phyloP scores from a whole-genome alignment of 2,797 vertebrate species.

The Alosa sapidissima region DNA sequence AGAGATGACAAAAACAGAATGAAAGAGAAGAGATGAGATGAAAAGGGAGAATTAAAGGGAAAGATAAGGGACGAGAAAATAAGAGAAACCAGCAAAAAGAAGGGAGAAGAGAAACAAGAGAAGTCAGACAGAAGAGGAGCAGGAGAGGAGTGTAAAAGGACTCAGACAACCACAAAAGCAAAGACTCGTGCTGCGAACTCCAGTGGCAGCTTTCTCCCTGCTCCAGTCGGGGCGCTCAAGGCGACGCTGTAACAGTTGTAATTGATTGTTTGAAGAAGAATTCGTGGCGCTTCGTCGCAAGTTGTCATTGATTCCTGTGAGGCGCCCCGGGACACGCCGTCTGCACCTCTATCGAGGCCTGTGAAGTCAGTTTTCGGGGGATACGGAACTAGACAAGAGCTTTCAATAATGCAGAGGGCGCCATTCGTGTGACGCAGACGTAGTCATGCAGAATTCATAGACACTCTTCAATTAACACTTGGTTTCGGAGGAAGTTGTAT shows the following conservation, averaged over 20 bases:
- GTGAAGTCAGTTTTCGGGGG: not conserved
- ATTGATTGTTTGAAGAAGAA: conserved; percentile 24
- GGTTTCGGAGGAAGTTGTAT: not conserved
- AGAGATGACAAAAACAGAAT: not conserved
- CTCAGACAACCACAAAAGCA: not conserved
- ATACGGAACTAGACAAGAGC: not conserved
- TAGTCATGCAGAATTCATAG: conserved; percentile 3
- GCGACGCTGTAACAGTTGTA: conserved; percentile 5
- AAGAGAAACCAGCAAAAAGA: not conserved
- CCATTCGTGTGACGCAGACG: not conserved
- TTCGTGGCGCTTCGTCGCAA: not conserved
- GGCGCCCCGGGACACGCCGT: not conserved
- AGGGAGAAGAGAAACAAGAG: not conserved
- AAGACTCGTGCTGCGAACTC: not conserved
- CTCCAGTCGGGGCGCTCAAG: not conserved
- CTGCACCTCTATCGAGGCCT: not conserved
- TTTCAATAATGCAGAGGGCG: not conserved
- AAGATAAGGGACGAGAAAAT: not conserved
- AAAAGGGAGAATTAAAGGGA: not conserved
- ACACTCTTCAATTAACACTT: conserved; percentile 12
- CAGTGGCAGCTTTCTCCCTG: not conserved
- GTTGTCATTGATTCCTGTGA: not conserved
- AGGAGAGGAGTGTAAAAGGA: not conserved
- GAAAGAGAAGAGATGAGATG: not conserved
- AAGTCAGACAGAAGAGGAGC: not conserved